Evolutionary conservation across 1,140 invertebrate species (phyloP), one percentile per base, ranked within the genome.

Genomic region (Triops longicaudatus): DNA sequence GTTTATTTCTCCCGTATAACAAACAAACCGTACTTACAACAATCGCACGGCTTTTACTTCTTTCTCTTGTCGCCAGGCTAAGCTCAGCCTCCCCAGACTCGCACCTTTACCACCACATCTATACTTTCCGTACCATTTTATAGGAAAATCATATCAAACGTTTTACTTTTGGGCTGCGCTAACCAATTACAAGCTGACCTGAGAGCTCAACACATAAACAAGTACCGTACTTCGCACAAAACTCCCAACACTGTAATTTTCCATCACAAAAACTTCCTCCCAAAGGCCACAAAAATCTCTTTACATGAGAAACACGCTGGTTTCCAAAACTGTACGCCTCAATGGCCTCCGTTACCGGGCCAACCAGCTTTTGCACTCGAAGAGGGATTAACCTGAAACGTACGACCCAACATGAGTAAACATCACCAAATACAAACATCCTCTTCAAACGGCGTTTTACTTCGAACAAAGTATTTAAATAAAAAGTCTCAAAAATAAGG

Each of bases 171-270:
- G 14, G 50, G 50, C 50, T 63, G 50, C 50, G 22, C 50, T 63
- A 63, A 63, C 50, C 50, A 63, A 63, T n/a, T 17, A 63, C 22
- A 63, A 63, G 4, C 50, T 63, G 50, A 63, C 50, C 50, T 63
- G 50, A 63, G 50, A 63, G 50, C 50, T 63, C 50, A 63, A 63
- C 50, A 63, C 50, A 63, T 22, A 63, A 63, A 63, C 31, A 37
- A 37, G 31, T 37, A 37, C 31, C 31, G 31, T 37, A 37, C 4
- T 63, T 63, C 50, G 50, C 50, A 63, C 6, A 44, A 63, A 7
- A n/a, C 50, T 63, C 50, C 50, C 14, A 7, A 17, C 14, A 14
- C 22, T 63, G 22, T 14, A 63, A 63, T 17, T 17, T 22, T 17
- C 2, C 50, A 63, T 22, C 17, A 63, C 17, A 63, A 17, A 1